These are phyloP conservation scores for Drosophila busckii DNA, from an alignment of 1,140 invertebrate species.

Conservation along the genomic window DNA sequence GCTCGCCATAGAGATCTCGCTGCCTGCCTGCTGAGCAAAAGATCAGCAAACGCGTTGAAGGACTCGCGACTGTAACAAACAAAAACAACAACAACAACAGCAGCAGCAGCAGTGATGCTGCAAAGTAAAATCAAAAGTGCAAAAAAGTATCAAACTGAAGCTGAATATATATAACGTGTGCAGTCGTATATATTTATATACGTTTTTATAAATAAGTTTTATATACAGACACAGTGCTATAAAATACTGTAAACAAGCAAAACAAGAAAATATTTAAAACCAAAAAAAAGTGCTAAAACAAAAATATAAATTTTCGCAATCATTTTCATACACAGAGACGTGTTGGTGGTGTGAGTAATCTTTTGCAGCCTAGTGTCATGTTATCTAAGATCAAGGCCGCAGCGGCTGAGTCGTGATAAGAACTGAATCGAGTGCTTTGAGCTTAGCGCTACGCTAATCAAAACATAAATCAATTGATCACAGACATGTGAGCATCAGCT, in stretches of 20 bases:
- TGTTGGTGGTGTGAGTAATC: constrained; percentile 14
- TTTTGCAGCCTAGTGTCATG: constrained; percentile 1
- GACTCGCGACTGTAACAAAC: constrained; percentile 23
- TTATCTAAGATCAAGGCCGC: constrained; percentile 35
- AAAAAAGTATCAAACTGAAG: constrained; percentile 6
- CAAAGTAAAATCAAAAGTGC: constrained; percentile 13
- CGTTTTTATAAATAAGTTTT: neutral
- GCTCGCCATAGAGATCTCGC: constrained; percentile 20
- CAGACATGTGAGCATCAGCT: constrained; percentile 7
- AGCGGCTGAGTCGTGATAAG: constrained; percentile 21
- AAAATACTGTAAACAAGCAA: constrained; percentile 8
- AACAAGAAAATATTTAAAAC: neutral
- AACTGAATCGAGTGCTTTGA: constrained; percentile 13
- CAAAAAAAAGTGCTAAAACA: constrained; percentile 14
- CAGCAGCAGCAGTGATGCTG: constrained; percentile 2
- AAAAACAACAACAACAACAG: neutral
- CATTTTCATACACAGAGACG: no score
- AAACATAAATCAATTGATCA: neutral
- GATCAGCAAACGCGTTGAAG: constrained; percentile 32
- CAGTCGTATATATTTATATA: neutral
- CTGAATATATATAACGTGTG: neutral
- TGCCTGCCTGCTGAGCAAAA: constrained; percentile 36
- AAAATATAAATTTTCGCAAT: constrained; percentile 1
- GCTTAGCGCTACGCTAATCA: neutral
- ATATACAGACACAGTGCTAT: constrained; percentile 5